Conservation (phyloP, 2,888 invertebrate genomes). For the Megamerina dolium region DNA sequence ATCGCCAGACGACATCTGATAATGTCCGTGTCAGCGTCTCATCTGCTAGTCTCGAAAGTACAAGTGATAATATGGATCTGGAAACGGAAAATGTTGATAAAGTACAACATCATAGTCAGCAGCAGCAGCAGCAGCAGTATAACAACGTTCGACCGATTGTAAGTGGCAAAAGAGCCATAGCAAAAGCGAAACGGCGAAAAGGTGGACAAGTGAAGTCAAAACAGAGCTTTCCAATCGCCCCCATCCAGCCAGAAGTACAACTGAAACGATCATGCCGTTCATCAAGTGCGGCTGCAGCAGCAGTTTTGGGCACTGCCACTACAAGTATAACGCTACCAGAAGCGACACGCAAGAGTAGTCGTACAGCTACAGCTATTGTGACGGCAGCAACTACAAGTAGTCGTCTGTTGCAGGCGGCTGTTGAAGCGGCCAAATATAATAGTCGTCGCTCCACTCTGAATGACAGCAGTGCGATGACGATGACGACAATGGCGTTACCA, state of each 20-base stretch:
- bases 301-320: neutral
- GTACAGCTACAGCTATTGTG: conserved; percentile 41
- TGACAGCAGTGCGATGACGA: neutral
- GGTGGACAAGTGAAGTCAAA: conserved; percentile 20
- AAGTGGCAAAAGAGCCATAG: conserved; percentile 23
- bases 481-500: conserved; percentile 8
- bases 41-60: conserved; percentile 30
- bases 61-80: conserved; percentile 15
- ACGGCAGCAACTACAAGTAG: conserved; percentile 43
- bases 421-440: conserved; percentile 28
- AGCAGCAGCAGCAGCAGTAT: neutral
- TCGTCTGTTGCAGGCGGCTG: conserved; percentile 32
- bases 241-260: conserved; percentile 46
- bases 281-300: conserved; percentile 7
- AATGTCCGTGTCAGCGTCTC: conserved; percentile 2
- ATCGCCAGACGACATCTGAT: conserved; percentile 51
- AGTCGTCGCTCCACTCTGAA: conserved; percentile 3
- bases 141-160: neutral
- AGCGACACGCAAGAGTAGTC: conserved; percentile 41
- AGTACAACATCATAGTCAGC: neutral
- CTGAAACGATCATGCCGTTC: conserved; percentile 21
- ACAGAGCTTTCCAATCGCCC: conserved; percentile 47
- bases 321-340: conserved; percentile 23
- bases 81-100: neutral
- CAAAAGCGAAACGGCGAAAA: conserved; percentile 28